phyloP scores from a whole-genome alignment of 2,797 vertebrate species.

The Mionectes olivaceus region DNA sequence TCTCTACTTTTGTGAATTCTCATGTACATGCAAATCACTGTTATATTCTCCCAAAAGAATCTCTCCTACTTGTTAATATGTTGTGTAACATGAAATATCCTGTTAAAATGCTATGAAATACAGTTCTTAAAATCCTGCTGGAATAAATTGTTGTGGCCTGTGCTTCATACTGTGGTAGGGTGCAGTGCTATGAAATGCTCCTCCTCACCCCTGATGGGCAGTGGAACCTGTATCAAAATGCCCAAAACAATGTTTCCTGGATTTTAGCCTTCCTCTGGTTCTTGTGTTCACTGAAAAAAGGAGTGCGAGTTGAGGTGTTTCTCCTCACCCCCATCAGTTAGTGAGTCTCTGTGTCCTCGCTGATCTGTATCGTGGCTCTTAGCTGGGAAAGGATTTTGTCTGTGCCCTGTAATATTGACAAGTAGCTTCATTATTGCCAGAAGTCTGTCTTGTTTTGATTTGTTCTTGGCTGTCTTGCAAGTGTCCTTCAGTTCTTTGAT shows the following conservation, averaged over 20 bases:
- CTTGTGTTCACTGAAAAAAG: background rate
- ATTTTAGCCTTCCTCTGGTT: background rate
- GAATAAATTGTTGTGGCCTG: background rate
- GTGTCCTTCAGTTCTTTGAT: background rate
- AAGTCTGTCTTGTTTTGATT: background rate
- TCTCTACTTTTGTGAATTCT: background rate
- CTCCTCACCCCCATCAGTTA: background rate
- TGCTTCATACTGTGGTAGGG: background rate
- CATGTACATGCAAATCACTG: background rate
- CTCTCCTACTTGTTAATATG: background rate
- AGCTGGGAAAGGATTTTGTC: background rate
- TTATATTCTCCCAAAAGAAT: background rate
- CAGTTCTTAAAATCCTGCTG: background rate
- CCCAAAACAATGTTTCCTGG: background rate
- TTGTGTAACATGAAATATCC: background rate
- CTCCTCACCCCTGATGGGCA: accelerated
- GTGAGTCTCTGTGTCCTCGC: background rate
- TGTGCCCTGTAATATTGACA: background rate
- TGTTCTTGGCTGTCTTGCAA: background rate
- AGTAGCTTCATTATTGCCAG: background rate
- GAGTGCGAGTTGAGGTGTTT: background rate
- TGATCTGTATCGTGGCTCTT: background rate
- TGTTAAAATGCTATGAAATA: background rate
- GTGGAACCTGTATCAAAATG: background rate
- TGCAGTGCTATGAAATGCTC: background rate